phyloP scores from a whole-genome alignment of 2,888 invertebrate species.

The Drosophila barbarae region DNA sequence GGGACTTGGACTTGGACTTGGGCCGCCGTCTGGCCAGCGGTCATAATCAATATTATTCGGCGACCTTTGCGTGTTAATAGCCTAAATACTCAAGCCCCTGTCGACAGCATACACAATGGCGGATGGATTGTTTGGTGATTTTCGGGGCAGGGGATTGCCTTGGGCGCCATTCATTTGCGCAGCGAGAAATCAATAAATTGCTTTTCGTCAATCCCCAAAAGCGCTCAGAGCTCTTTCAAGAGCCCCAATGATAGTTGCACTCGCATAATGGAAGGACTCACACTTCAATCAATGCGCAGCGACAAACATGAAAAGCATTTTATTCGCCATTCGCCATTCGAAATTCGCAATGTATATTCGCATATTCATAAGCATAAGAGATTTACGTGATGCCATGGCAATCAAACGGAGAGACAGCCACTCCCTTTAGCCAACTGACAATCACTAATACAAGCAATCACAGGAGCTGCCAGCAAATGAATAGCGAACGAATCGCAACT shows the following conservation, averaged over 20 bases:
- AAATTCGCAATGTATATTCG: conserved; percentile 24
- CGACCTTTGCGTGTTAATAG: conserved; percentile 68
- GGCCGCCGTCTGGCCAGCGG: conserved; percentile 52
- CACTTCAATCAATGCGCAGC: conserved; percentile 55
- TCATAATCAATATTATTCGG: conserved; percentile 64
- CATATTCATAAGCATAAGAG: conserved; percentile 70
- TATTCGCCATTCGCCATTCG: conserved; percentile 36
- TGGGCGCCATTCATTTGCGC: conserved; percentile 41
- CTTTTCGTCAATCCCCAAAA: conserved; percentile 45
- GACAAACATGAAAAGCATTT: conserved; percentile 56
- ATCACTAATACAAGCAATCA: conserved; percentile 65
- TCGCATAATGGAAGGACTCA: conserved; percentile 30
- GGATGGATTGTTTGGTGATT: conserved; percentile 23
- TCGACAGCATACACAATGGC: conserved; percentile 25
- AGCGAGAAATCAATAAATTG: conserved; percentile 60
- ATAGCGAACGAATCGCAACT: conserved; percentile 55
- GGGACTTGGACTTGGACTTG: conserved; percentile 2
- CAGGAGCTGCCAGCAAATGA: conserved; percentile 57
- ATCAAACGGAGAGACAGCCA: conserved; percentile 49
- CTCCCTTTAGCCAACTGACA: conserved; percentile 40
- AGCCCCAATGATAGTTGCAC: conserved; percentile 4
- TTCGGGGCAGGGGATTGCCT: conserved; percentile 17
- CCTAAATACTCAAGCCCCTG: conserved; percentile 37
- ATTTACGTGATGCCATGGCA: conserved; percentile 53
- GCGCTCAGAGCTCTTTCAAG: conserved; percentile 8